phyloP scores from a whole-genome alignment of 2,113 vertebrate species.

The Alouatta palliata region DNA sequence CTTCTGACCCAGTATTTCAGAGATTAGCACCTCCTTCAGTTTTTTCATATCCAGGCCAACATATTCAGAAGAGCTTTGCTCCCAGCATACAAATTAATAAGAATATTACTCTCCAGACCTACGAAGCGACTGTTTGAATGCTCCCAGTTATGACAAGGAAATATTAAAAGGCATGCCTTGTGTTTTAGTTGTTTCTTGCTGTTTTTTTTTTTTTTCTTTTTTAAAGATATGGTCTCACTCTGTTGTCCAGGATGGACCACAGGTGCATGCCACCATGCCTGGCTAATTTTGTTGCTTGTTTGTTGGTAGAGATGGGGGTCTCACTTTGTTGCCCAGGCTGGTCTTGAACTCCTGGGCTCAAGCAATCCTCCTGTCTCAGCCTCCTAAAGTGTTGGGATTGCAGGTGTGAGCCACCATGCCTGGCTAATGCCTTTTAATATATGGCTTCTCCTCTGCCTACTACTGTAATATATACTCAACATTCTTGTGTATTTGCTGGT shows the following conservation, averaged over 20 bases:
- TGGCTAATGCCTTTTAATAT: not conserved
- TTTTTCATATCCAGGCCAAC: not conserved
- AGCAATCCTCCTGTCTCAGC: no score
- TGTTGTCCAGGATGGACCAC: no score
- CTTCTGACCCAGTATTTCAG: constrained; percentile 8
- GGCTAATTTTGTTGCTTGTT: no score
- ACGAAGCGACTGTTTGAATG: not conserved
- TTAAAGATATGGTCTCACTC: no score
- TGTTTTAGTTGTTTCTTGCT: no score
- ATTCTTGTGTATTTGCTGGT: not conserved
- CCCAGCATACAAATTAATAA: constrained; percentile 8
- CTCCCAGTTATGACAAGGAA: not conserved
- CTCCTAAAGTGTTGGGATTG: no score
- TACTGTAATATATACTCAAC: not conserved
- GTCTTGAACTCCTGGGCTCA: no score
- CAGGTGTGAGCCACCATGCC: no score
- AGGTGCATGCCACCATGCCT: no score
- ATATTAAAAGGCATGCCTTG: not conserved
- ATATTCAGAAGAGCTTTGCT: not conserved
- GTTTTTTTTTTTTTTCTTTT: no score
- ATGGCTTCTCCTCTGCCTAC: not conserved
- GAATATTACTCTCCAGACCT: not conserved
- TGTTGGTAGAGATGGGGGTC: no score
- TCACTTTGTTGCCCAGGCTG: no score
- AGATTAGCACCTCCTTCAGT: not conserved